Percentiles rank a stretch among this genome's conserved stretches.
phyloP scores from a whole-genome alignment of 2,113 vertebrate species.

The Todiramphus saurophagus region DNA sequence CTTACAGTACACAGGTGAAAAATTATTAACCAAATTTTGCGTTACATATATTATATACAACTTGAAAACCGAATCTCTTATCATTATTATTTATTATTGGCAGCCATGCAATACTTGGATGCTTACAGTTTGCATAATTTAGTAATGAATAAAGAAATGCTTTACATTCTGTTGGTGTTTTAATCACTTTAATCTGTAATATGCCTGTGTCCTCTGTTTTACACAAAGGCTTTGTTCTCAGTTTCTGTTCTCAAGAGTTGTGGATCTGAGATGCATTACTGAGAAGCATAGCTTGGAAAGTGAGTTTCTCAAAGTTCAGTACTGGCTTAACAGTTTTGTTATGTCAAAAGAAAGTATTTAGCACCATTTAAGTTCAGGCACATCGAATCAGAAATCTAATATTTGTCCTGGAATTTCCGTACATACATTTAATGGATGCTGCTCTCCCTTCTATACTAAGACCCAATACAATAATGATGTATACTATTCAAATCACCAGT shows the following conservation, averaged over 20 bases:
- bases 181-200: neutral
- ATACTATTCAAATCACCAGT: neutral
- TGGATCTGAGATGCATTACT: neutral
- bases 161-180: neutral
- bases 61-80: neutral
- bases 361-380: neutral
- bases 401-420: neutral
- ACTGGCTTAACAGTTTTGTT: neutral
- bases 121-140: neutral
- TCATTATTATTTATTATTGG: slow-evolving; percentile 6
- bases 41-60: neutral
- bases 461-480: neutral
- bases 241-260: neutral
- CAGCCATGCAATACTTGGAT: neutral
- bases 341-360: neutral
- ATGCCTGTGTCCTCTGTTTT: neutral
- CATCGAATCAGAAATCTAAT: neutral
- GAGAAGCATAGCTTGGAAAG: neutral
- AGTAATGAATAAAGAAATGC: neutral
- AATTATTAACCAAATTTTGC: neutral
- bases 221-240: neutral
- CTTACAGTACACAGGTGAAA: neutral
- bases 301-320: slow-evolving; percentile 7
- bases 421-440: neutral
- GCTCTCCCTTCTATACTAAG: neutral